Conservation (phyloP, 2,113 vertebrate genomes). For the Bungarus multicinctus region DNA sequence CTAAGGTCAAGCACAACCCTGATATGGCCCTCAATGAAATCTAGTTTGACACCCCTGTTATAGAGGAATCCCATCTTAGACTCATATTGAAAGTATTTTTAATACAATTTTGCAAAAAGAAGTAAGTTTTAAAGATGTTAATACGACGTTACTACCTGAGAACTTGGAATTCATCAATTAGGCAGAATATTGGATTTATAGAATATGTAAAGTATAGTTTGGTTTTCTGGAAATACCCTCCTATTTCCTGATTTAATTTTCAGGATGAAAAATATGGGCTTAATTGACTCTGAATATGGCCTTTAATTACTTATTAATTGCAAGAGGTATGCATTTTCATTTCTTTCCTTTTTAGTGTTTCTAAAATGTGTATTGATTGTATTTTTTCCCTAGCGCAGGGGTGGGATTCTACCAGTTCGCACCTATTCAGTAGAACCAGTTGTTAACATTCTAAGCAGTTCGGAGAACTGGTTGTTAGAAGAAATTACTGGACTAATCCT, state of each 20-base stretch:
- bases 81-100: neutral
- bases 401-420: too few relatives aligned
- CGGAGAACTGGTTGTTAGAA: too few relatives aligned
- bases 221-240: neutral
- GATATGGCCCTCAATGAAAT: too few relatives aligned
- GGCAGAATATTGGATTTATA: neutral
- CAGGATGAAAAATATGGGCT: neutral
- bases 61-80: neutral
- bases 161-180: neutral
- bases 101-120: neutral
- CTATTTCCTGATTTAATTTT: neutral
- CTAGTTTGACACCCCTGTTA: too few relatives aligned
- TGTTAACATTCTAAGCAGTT: too few relatives aligned
- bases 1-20: too few relatives aligned
- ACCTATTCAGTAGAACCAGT: too few relatives aligned
- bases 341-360: neutral
- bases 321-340: neutral
- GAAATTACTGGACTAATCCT: too few relatives aligned
- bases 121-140: neutral
- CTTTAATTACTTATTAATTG: neutral
- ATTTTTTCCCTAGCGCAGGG: too few relatives aligned
- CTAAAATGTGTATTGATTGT: neutral
- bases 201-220: neutral
- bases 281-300: neutral
- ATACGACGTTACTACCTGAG: neutral